Evolutionary conservation across 2,888 invertebrate genomes (phyloP).

Genomic region (Rhimphoctona megacephalus): DNA sequence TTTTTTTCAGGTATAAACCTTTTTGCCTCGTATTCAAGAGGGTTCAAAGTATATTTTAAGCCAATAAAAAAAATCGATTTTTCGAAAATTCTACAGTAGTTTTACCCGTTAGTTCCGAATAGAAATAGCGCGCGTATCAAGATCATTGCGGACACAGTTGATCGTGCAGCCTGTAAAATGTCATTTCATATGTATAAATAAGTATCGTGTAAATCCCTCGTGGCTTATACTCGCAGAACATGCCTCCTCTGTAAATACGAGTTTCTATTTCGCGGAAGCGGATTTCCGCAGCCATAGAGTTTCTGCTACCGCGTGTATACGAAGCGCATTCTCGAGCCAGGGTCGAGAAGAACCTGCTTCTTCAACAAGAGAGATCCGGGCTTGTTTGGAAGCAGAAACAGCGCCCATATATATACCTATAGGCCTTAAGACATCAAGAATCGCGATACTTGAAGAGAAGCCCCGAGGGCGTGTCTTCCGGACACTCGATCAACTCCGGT

Average conservation of each 20-base stretch:
- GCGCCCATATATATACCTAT: neutral
- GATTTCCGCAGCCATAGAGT: slow-evolving; percentile 64
- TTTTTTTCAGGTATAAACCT: too few species aligned
- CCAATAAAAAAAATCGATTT: too few species aligned
- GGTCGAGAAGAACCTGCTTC: slow-evolving; percentile 40
- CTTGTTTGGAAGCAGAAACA: slow-evolving; percentile 21
- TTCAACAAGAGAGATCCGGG: slow-evolving; percentile 47
- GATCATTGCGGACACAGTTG: neutral
- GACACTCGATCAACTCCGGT: slow-evolving; percentile 16
- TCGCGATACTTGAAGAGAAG: neutral
- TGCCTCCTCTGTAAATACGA: slow-evolving; percentile 15
- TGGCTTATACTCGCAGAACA: slow-evolving; percentile 1
- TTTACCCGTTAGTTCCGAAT: too few species aligned
- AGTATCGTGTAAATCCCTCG: neutral
- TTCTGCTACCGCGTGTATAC: slow-evolving; percentile 27
- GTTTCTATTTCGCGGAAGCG: slow-evolving; percentile 68
- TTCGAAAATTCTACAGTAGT: too few species aligned
- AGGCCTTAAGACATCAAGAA: neutral
- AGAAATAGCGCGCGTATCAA: neutral
- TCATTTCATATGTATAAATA: too few species aligned
- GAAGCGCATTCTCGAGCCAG: slow-evolving; percentile 12
- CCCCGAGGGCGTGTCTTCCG: slow-evolving; percentile 42
- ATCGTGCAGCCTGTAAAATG: neutral
- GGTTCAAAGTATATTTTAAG: too few species aligned
- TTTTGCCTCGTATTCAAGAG: too few species aligned